Base-by-base conservation (phyloP, 1,140 invertebrate genomes). In the Dendrolimus punctatus region DNA sequence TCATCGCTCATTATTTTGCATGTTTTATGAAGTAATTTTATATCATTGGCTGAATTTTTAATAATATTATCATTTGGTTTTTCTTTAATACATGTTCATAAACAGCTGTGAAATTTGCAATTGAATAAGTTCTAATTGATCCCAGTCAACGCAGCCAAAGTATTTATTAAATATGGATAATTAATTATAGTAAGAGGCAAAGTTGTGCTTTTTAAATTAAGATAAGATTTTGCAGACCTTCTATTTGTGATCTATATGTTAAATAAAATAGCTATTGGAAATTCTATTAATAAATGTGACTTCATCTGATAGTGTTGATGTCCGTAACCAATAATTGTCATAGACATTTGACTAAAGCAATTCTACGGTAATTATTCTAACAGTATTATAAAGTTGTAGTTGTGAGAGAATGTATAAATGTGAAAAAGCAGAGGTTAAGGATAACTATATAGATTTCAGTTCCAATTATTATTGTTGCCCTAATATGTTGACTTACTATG, bases 351-450 rank as follows among this genome's bases (percentile, higher is more conserved):
- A 63, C 58, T 53, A 57, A 51, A 53, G 44, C 38, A 53, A 52
- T 64, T 59, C 62, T 63, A 73, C 65, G 62, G 57, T 70, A 71
- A 60, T 62, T 73, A 63, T 53, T 62, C 64, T 65, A 78, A 73
- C 76, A 82, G 79, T 82, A 78, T 80, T 82, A 82, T 73, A 62
- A 68, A 66, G 58, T 62, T 62, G 57, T 64, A 62, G 57, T 55
- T 57, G 58, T 51, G 60, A 57, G 55, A 60, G 57, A 58, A 60
- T 53, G 60, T 54, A 58, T 23, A 10, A 5, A 38, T 40, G 45
- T 38, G 42, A 9, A 37, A 51, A 39, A 40, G 6, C 8, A 38
- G n/a, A n/a, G 23, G 23, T 23, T 23, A 23, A 23, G 23, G 3
- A 2, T 2, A 23, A 23, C 23, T 1, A 23, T 2, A 23, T 23